Evolutionary conservation across 2,797 vertebrate genomes (phyloP).

Genomic region (Hydrolagus colliei): DNA sequence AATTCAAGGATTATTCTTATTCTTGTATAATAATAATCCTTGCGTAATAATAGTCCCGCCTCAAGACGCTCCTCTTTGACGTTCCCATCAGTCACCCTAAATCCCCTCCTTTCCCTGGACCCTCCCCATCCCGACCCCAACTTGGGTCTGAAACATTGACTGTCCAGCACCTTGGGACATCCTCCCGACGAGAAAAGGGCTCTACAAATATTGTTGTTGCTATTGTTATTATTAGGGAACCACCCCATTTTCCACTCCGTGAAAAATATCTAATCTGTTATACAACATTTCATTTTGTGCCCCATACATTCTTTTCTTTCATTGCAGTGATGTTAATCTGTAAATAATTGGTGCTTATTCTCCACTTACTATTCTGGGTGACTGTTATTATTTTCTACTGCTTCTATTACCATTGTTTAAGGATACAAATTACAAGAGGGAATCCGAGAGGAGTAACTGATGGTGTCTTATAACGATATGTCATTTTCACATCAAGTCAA

Average conservation of each 20-base stretch:
- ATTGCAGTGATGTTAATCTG: not conserved
- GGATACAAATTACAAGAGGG: not conserved
- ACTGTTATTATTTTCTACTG: constrained; percentile 4
- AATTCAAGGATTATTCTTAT: too few species aligned
- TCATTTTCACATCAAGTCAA: not conserved
- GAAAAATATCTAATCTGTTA: not conserved
- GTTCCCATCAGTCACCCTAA: too few species aligned
- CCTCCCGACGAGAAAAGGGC: too few species aligned
- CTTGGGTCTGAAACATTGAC: too few species aligned
- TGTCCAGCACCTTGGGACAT: not conserved
- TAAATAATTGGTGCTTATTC: not conserved
- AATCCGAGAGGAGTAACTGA: constrained; percentile 8
- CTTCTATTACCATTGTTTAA: not conserved
- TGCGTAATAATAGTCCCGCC: too few species aligned
- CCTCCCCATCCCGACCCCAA: too few species aligned
- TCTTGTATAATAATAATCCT: too few species aligned
- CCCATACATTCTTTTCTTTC: not conserved
- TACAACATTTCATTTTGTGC: not conserved
- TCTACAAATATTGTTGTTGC: too few species aligned
- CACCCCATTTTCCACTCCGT: not conserved
- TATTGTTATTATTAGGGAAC: not conserved
- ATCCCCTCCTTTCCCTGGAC: too few species aligned
- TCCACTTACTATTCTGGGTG: not conserved
- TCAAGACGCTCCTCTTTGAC: too few species aligned
- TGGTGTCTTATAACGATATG: not conserved